phyloP scores from a whole-genome alignment of 2,113 vertebrate genomes.

The Mustelus asterias region DNA sequence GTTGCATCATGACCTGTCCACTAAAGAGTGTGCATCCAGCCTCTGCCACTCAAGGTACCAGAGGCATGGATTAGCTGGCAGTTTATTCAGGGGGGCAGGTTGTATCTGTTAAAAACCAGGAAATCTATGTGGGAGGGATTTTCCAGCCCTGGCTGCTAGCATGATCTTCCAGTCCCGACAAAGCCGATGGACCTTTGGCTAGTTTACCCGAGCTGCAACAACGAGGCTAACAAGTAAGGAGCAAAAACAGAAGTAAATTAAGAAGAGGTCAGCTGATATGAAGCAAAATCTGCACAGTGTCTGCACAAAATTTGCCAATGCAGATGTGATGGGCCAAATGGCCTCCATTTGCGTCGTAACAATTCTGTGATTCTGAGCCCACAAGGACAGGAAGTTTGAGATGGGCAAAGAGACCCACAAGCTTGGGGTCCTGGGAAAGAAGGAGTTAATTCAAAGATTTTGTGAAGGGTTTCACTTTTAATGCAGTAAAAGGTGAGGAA shows the following conservation, averaged over 20 bases:
- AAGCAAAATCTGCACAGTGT: neutral
- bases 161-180: too few relatives aligned
- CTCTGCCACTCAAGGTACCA: neutral
- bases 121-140: neutral
- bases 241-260: neutral
- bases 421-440: neutral
- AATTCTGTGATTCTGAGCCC: too few relatives aligned
- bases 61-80: neutral
- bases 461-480: neutral
- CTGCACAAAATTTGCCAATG: too few relatives aligned
- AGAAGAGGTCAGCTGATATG: neutral
- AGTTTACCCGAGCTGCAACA: too few relatives aligned
- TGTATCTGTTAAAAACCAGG: neutral
- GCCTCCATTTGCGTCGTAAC: too few relatives aligned
- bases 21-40: neutral
- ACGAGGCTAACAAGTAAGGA: neutral
- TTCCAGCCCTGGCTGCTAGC: too few relatives aligned
- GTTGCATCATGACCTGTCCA: neutral
- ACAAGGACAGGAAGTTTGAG: neutral
- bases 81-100: neutral
- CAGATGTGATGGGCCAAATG: too few relatives aligned
- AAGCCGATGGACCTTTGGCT: too few relatives aligned
- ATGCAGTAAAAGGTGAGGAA: neutral
- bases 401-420: neutral
- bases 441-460: neutral